phyloP scores from a whole-genome alignment of 1,140 invertebrate genomes.

The Cherax quadricarinatus region DNA sequence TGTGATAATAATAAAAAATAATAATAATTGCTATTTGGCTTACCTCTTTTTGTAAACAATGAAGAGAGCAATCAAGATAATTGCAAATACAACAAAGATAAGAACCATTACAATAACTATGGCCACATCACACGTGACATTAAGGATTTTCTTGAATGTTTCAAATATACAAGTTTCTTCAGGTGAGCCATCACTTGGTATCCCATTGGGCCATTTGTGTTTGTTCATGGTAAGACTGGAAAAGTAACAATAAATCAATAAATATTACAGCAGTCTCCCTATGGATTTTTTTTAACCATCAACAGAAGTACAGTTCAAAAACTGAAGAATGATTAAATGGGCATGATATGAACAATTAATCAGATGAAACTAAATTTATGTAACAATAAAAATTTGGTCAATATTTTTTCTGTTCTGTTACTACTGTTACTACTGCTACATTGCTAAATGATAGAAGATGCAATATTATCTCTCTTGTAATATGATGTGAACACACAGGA shows the following conservation, averaged over 20 bases:
- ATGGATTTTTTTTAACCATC: too few relatives aligned
- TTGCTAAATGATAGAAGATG: too few relatives aligned
- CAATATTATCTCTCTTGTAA: too few relatives aligned
- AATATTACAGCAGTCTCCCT: neutral
- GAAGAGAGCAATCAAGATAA: slow-evolving; percentile 82
- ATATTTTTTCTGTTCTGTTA: too few relatives aligned
- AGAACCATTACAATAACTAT: slow-evolving; percentile 85
- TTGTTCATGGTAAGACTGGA: slow-evolving; percentile 79
- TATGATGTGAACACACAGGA: neutral
- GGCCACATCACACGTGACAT: slow-evolving; percentile 85
- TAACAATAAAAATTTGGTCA: too few relatives aligned
- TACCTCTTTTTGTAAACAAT: slow-evolving; percentile 84
- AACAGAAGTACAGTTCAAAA: neutral
- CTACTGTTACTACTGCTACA: too few relatives aligned
- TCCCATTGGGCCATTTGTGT: slow-evolving; percentile 82
- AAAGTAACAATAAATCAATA: neutral
- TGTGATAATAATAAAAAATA: neutral
- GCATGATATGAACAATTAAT: neutral
- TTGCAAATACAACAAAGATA: slow-evolving; percentile 81
- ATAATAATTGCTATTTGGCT: slow-evolving; percentile 66
- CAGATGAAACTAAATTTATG: too few relatives aligned
- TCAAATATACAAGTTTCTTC: slow-evolving; percentile 81
- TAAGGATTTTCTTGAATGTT: slow-evolving; percentile 82
- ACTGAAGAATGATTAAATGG: neutral
- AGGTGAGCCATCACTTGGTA: slow-evolving; percentile 85